Evolutionary conservation across 2,113 vertebrate genomes (phyloP).

Genomic region (Pseudorhombus dupliciocellatus): DNA sequence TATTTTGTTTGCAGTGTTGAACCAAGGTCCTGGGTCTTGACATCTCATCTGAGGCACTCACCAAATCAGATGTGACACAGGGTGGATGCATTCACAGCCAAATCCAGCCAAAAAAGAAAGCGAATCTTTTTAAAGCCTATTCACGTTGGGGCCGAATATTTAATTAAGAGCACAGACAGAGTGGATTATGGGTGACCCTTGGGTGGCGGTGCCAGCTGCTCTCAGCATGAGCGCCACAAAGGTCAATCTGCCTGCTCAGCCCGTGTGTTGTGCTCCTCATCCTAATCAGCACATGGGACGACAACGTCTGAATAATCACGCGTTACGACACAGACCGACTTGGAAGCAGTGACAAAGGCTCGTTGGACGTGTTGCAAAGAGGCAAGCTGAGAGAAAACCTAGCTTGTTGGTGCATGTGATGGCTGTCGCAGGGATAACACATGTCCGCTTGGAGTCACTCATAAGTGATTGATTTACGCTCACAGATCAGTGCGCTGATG

Average conservation of each 20-base stretch:
- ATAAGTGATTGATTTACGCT: neutral
- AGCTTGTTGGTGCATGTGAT: constrained; percentile 32
- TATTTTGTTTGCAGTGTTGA: neutral
- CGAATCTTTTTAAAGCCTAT: neutral
- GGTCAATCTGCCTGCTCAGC: constrained; percentile 47
- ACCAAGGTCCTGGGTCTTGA: neutral
- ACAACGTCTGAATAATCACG: constrained; percentile 34
- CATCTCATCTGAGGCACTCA: neutral
- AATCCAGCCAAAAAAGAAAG: neutral
- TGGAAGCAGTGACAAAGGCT: neutral
- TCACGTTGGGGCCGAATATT: constrained; percentile 38
- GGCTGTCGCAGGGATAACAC: constrained; percentile 4
- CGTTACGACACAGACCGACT: neutral
- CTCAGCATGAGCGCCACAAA: constrained; percentile 37
- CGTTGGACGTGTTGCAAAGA: neutral
- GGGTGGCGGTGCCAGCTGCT: constrained; percentile 63
- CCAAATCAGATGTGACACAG: neutral
- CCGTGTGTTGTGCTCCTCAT: constrained; percentile 35
- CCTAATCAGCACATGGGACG: constrained; percentile 35
- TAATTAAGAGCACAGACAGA: constrained; percentile 50
- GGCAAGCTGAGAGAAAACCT: constrained; percentile 6
- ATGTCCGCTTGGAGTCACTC: neutral
- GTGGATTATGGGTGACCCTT: constrained; percentile 59
- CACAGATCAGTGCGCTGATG: neutral
- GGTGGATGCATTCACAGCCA: neutral